phyloP scores from a whole-genome alignment of 2,888 invertebrate genomes.

The Drosophila demipolita region DNA sequence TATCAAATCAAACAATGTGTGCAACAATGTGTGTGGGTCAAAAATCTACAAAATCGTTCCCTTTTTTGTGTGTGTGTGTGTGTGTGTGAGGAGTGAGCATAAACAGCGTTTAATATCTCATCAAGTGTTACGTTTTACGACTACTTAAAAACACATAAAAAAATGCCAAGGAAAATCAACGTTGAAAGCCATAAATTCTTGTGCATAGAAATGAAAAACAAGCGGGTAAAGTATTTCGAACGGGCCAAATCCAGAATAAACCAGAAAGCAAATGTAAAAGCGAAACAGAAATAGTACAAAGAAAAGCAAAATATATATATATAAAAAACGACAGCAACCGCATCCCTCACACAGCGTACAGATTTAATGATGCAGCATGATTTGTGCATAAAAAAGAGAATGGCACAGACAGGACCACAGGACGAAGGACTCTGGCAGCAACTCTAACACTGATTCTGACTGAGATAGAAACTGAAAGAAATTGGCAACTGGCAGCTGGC shows the following conservation, averaged over 20 bases:
- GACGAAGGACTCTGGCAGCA: constrained; percentile 11
- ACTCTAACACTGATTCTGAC: constrained; percentile 10
- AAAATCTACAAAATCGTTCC: constrained; percentile 4
- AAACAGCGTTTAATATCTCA: constrained; percentile 83
- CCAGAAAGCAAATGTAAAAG: constrained; percentile 67
- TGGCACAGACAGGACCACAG: constrained; percentile 41
- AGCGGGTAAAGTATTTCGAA: constrained; percentile 31
- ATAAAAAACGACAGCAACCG: constrained; percentile 30
- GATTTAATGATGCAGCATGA: constrained; percentile 82
- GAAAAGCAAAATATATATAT: neutral
- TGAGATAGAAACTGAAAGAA: constrained; percentile 55
- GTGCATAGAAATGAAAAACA: constrained; percentile 62
- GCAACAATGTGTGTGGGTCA: constrained; percentile 54
- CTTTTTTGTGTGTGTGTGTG: neutral
- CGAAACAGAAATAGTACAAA: constrained; percentile 39
- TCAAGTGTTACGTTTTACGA: constrained; percentile 84
- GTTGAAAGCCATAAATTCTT: constrained; percentile 75
- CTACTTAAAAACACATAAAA: constrained; percentile 84
- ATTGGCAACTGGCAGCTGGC: constrained; percentile 35
- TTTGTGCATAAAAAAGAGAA: constrained; percentile 73
- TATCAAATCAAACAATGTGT: constrained; percentile 75
- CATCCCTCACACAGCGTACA: constrained; percentile 54
- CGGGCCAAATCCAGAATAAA: constrained; percentile 50
- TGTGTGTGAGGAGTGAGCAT: constrained; percentile 29
- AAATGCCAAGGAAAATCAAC: constrained; percentile 74